Base-by-base conservation (phyloP, 2,797 vertebrate species). In the Otolemur crassicaudatus region DNA sequence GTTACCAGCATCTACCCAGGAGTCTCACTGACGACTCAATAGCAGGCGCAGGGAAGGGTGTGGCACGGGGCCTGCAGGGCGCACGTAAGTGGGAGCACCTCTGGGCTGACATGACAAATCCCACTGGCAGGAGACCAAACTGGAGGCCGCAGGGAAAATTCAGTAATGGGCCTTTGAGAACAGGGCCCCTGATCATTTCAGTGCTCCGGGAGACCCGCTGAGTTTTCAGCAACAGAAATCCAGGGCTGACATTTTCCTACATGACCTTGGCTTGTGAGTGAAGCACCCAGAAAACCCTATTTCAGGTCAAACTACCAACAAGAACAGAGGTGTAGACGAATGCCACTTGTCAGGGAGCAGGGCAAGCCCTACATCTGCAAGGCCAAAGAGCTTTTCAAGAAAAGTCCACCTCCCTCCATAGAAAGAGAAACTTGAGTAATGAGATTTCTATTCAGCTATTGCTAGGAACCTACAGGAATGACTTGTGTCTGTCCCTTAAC, bases 191-290 rank as follows among this genome's bases (percentile, higher is more conserved):
- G 10, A 23, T 53, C 20, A 3, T 67, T n/a, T 31, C 11, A 20
- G 60, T 1, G 37, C 67, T 46, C 27, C 6, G 27, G 31, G 31
- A 27, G 63, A 69, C 6, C 63, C 23, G 1, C 9, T 49, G 17
- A 17, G 56, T 69, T 77, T 92, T 40, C 58, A 40, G 72, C 75
- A 75, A 58, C 40, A 92, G 79, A 94, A 90, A 92, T 56, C 49
- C 46, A 82, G 82, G 53, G 43, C 12, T n/a, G 61, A 90, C 17
- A 46, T 29, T 65, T 67, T 29, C 65, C 69, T 63, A n/a, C 23
- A n/a, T 27, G 83, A 67, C 84, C 11, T 9, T 19, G 49, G 37
- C 4, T 23, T 67, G 56, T 75, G 49, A 92, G 58, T 65, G 72
- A 90, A 60, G 13, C 3, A 23, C 16, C 60, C 27, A 17, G 7